phyloP scores from a whole-genome alignment of 2,113 vertebrate species.

The Hystrix cristata region DNA sequence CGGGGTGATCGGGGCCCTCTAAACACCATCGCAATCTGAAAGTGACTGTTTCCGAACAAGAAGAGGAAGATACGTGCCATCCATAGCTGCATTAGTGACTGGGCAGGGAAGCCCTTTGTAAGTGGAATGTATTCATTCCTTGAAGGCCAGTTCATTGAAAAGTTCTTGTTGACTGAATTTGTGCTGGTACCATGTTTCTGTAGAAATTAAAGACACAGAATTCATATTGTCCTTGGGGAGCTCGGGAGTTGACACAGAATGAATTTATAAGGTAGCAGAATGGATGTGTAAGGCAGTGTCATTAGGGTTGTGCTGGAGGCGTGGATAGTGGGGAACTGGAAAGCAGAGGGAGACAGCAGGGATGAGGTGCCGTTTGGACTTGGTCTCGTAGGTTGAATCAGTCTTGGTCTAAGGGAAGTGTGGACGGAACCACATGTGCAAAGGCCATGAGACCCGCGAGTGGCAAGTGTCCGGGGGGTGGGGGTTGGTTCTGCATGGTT shows the following conservation, averaged over 20 bases:
- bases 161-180: neutral
- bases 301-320: neutral
- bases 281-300: neutral
- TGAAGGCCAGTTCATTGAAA: neutral
- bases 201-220: neutral
- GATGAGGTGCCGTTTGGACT: neutral
- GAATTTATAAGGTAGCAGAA: neutral
- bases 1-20: neutral
- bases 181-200: neutral
- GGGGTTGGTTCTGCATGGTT: neutral
- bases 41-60: neutral
- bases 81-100: neutral
- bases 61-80: neutral
- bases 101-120: neutral
- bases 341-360: neutral
- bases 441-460: neutral
- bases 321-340: fast-evolving
- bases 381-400: neutral
- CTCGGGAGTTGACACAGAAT: neutral
- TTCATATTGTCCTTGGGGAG: neutral
- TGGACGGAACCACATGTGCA: neutral
- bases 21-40: neutral
- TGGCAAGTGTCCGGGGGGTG: neutral
- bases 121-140: neutral
- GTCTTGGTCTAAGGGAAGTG: neutral